phyloP scores from a whole-genome alignment of 1,140 invertebrate genomes.

The Zophobas atratus region DNA sequence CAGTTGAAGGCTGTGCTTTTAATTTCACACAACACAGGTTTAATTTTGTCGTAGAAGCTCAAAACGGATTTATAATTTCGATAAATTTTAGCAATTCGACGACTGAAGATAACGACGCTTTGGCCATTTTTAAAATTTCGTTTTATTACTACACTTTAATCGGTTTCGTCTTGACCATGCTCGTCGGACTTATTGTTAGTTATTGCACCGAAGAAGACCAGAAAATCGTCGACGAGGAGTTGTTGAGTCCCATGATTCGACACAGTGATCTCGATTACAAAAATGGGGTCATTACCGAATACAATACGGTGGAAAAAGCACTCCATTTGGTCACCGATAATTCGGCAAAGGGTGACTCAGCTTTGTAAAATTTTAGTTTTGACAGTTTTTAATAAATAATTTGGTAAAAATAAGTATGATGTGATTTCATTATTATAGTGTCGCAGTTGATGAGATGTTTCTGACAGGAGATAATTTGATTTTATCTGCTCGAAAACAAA shows the following conservation, averaged over 20 bases:
- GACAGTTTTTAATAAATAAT: background rate
- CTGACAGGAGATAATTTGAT: background rate
- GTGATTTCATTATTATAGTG: background rate
- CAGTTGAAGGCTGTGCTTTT: conserved; percentile 52
- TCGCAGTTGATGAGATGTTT: background rate
- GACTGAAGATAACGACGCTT: background rate
- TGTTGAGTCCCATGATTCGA: conserved; percentile 6
- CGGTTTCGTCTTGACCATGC: background rate
- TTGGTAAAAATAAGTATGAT: background rate
- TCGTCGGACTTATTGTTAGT: conserved; percentile 10
- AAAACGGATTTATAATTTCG: background rate
- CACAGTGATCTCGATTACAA: background rate
- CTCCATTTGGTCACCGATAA: background rate
- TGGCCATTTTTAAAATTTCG: conserved; percentile 24
- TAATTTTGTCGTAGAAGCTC: too few relatives aligned
- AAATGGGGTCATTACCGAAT: background rate
- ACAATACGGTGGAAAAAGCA: conserved; percentile 25
- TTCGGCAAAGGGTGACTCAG: conserved; percentile 2
- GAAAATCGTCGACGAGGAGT: background rate
- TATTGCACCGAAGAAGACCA: conserved; percentile 4
- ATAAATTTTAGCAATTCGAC: background rate
- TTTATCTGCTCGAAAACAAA: conserved; percentile 1
- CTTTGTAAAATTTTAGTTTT: background rate
- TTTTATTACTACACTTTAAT: conserved; percentile 19
- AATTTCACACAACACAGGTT: background rate